A percentile compares a stretch with the other conserved stretches of the same genome.
Evolutionary conservation across 2,888 invertebrate species (phyloP).

Genomic region (Chesias legatella): DNA sequence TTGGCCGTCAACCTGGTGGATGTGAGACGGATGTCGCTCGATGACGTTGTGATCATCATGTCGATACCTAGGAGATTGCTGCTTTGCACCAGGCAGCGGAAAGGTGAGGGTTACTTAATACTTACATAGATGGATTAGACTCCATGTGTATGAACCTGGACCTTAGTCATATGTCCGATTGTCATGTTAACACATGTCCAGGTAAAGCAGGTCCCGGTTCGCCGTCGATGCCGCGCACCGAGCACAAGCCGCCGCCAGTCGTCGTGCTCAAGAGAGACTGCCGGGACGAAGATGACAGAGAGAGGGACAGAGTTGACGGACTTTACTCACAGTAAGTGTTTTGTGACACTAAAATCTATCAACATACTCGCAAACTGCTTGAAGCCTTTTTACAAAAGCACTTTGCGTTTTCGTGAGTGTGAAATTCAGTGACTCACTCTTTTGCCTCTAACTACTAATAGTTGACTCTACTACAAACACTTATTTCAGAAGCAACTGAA

Average conservation of each 20-base stretch:
- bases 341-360: too few relatives aligned
- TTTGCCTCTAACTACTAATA: too few relatives aligned
- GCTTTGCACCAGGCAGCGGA: constrained; percentile 93
- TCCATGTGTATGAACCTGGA: too few relatives aligned
- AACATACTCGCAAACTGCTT: not conserved
- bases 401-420: too few relatives aligned
- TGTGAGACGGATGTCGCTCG: constrained; percentile 97
- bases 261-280: constrained; percentile 94
- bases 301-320: constrained; percentile 60
- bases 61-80: constrained; percentile 98
- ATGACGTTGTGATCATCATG: constrained; percentile 99
- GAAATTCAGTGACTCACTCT: too few relatives aligned
- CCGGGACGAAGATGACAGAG: constrained; percentile 87
- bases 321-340: constrained; percentile 69
- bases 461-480: too few relatives aligned
- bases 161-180: constrained; percentile 1
- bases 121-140: too few relatives aligned
- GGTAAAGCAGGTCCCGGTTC: constrained; percentile 78
- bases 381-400: too few relatives aligned
- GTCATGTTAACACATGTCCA: constrained; percentile 28
- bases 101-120: constrained; percentile 73
- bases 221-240: constrained; percentile 82
- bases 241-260: constrained; percentile 94
- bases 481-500: too few relatives aligned
- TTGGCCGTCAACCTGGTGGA: constrained; percentile 98